Conservation (phyloP, 2,113 vertebrate species). For the Ammospiza nelsoni region DNA sequence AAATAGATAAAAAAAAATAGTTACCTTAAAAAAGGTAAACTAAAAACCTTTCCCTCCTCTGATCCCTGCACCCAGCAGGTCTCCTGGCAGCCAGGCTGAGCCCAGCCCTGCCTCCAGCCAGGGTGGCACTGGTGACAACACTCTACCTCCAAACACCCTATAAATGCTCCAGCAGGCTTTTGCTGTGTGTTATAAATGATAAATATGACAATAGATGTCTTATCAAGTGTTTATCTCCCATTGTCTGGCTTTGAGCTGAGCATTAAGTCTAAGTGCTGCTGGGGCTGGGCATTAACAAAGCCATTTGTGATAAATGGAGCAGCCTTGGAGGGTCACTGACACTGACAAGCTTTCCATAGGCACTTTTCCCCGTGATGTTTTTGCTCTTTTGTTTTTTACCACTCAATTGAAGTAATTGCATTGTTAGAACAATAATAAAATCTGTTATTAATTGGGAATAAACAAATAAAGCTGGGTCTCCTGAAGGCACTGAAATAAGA, state of each 20-base stretch:
- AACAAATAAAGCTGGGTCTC: background rate
- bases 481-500: background rate
- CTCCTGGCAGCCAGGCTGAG: too few relatives aligned
- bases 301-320: background rate
- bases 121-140: background rate
- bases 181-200: conserved; percentile 9
- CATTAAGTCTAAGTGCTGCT: background rate
- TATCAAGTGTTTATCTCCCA: conserved; percentile 38
- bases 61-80: too few relatives aligned
- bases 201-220: conserved; percentile 58
- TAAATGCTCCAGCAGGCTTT: conserved; percentile 58
- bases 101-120: too few relatives aligned
- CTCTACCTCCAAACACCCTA: conserved; percentile 20
- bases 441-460: background rate
- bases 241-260: background rate
- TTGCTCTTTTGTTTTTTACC: background rate
- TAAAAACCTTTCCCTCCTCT: too few relatives aligned
- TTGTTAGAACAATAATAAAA: background rate
- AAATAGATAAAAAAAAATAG: too few relatives aligned
- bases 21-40: too few relatives aligned
- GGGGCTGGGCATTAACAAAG: background rate
- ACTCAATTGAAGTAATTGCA: background rate
- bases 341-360: background rate
- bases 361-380: background rate
- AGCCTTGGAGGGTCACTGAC: background rate